Evolutionary conservation across 1,140 invertebrate species (phyloP), one percentile per base, ranked within the genome.

Genomic region (Trichonephila clavata): DNA sequence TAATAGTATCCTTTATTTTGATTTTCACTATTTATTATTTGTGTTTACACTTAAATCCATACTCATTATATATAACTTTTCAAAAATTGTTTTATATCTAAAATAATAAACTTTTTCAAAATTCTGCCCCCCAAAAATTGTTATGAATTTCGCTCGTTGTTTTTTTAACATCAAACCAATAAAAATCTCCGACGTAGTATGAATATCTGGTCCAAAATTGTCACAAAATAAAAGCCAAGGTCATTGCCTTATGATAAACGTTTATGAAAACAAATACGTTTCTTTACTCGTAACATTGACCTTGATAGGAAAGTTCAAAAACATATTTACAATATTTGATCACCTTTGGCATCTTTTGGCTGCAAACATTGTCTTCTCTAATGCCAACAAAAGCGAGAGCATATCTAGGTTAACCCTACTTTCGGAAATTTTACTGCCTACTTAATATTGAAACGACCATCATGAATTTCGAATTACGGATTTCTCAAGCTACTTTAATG

Each of bases 381-480:
- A 24, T 13, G n/a, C n/a, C 24, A 10, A 68, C 65, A 68, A 24
- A n/a, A 65, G 63, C 21, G 6, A 24, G 27, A 39, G 14, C 8
- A 77, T 39, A 77, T 18, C 10, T 77, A 20, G 71, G 71, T 77
- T 77, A 77, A 39, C 27, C 16, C 13, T 77, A 18, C 5, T 77
- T 77, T 77, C n/a, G 4, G 18, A 77, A 24, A 32, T 77, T 77
- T 77, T 32, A 77, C 32, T 77, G 71, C 27, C 71, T 77, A 77
- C 32, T 77, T 77, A 39, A 32, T 77, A 32, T 77, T 32, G 32
- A 32, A 77, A 77, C 32, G 27, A 32, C 32, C 27, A 13, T 77
- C 27, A 39, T 32, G 71, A 32, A 16, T 39, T 18, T 77, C 27
- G 32, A 18, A 39, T 6, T 32, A 77, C 39, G 71, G 27, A 27